Evolutionary conservation across 2,113 vertebrate genomes (phyloP).

Genomic region (Galbula dea): DNA sequence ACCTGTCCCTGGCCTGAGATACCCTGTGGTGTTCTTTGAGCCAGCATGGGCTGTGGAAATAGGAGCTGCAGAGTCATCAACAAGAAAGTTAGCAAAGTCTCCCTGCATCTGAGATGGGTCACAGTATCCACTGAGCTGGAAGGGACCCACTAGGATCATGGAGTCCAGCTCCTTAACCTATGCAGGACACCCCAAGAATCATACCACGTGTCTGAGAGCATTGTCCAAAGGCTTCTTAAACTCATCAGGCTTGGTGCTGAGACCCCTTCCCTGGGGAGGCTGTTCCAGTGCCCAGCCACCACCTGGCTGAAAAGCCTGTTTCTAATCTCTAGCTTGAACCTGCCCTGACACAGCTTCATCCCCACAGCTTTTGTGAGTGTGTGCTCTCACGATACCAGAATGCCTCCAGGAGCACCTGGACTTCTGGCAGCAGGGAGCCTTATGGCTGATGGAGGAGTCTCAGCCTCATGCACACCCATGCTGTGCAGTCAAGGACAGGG

Average conservation of each 20-base stretch:
- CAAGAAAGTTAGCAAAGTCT: not conserved
- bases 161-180: no score
- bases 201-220: no score
- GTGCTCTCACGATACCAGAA: not conserved
- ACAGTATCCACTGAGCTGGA: no score
- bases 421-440: accelerated
- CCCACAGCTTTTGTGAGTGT: not conserved
- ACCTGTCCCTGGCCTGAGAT: not conserved
- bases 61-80: not conserved
- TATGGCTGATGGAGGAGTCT: not conserved
- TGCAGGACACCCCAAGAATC: no score
- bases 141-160: no score
- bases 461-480: not conserved
- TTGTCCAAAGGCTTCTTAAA: no score
- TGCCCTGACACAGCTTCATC: no score
- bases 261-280: no score
- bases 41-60: not conserved
- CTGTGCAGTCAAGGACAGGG: not conserved
- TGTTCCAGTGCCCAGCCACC: no score
- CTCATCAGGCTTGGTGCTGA: no score
- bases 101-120: not conserved
- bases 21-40: not conserved
- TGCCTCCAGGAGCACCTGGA: not conserved
- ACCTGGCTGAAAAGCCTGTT: no score
- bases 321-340: no score